Conservation (phyloP, 2,113 vertebrate species). For the Narcine bancroftii region DNA sequence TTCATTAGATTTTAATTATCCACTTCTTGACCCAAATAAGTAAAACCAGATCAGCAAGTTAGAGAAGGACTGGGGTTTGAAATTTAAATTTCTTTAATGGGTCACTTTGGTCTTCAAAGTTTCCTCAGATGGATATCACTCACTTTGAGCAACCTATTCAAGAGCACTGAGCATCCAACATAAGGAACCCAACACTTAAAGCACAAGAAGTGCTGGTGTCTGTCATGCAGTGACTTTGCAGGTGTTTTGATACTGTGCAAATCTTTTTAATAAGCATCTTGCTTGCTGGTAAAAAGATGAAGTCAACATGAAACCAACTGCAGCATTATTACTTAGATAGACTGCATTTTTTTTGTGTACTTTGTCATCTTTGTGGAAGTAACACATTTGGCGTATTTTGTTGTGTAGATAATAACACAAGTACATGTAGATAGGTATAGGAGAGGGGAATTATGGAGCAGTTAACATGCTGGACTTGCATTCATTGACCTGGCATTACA, state of each 20-base stretch:
- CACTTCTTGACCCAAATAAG: neutral
- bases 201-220: neutral
- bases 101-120: neutral
- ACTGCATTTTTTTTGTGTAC: neutral
- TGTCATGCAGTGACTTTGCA: neutral
- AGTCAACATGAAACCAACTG: neutral
- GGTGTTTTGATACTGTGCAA: neutral
- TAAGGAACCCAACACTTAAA: neutral
- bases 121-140: neutral
- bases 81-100: neutral
- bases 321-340: neutral
- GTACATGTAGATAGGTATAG: neutral
- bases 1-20: neutral
- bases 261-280: neutral
- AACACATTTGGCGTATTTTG: neutral
- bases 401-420: neutral
- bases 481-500: neutral
- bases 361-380: neutral
- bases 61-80: neutral
- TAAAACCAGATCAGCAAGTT: neutral
- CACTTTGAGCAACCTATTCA: neutral
- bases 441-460: neutral
- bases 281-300: neutral
- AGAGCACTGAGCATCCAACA: neutral
- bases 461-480: neutral